phyloP scores from a whole-genome alignment of 2,113 vertebrate genomes.

The Corythoichthys haematopterus region DNA sequence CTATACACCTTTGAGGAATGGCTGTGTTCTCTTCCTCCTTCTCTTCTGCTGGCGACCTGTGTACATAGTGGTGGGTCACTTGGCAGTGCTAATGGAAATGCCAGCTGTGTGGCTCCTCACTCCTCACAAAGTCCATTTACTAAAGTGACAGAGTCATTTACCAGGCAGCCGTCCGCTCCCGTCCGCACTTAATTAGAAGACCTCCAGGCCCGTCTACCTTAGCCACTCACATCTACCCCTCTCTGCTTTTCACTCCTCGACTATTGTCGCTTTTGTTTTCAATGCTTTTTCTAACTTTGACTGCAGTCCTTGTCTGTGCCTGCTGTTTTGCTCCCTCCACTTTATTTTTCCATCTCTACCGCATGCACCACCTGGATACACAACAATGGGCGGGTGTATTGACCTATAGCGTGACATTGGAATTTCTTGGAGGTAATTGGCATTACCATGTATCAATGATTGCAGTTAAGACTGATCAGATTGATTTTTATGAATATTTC shows the following conservation, averaged over 20 bases:
- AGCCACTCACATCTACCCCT: conserved; percentile 49
- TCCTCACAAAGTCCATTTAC: conserved; percentile 76
- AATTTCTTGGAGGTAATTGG: conserved; percentile 34
- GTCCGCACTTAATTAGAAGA: conserved; percentile 77
- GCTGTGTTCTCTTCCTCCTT: conserved; percentile 19
- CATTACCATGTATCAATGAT: conserved; percentile 26
- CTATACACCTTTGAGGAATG: conserved; percentile 30
- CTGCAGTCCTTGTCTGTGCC: not conserved
- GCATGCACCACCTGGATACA: conserved; percentile 2
- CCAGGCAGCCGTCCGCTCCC: conserved; percentile 67
- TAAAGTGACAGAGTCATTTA: conserved; percentile 80
- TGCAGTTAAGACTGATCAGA: conserved; percentile 27
- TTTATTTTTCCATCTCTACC: not conserved
- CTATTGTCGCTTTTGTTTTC: conserved; percentile 7
- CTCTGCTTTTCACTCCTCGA: not conserved
- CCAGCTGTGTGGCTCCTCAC: conserved; percentile 64
- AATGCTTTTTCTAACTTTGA: conserved; percentile 12
- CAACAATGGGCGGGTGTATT: conserved; percentile 21
- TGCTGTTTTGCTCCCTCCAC: conserved; percentile 8
- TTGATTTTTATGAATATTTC: not conserved
- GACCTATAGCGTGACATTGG: conserved; percentile 31
- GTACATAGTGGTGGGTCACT: conserved; percentile 41
- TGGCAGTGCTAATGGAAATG: conserved; percentile 71
- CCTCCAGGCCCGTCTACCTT: conserved; percentile 66
- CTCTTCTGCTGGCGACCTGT: conserved; percentile 17